These are phyloP conservation scores for Belgica antarctica DNA, from an alignment of 2,888 invertebrate species.

Conservation along the genomic window DNA sequence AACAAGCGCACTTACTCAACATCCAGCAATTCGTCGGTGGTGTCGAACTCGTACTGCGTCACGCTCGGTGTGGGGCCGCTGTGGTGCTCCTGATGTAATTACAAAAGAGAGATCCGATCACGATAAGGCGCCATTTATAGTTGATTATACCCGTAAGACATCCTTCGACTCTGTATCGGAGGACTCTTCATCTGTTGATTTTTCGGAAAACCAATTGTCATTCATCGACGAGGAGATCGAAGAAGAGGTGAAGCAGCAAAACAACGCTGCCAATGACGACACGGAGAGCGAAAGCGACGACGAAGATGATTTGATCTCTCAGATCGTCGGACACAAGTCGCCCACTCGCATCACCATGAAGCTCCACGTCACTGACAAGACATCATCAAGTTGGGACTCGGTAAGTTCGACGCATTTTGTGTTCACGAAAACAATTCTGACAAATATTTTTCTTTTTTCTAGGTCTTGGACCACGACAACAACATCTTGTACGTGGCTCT, in stretches of 20 bases:
- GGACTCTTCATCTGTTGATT: constrained; percentile 50
- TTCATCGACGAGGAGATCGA: constrained; percentile 42
- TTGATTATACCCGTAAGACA: constrained; percentile 55
- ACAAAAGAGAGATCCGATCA: constrained; percentile 66
- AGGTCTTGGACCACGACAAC: constrained; percentile 56
- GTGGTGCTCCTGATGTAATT: constrained; percentile 96
- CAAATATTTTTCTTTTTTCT: constrained; percentile 43
- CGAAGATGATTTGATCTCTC: constrained; percentile 55
- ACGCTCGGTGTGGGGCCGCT: constrained; percentile 98
- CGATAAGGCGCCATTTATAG: constrained; percentile 57
- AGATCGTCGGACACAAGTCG: constrained; percentile 68
- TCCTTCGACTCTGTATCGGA: constrained; percentile 53
- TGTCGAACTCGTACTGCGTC: constrained; percentile 72
- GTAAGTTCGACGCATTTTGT: constrained; percentile 55
- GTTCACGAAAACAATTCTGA: constrained; percentile 16
- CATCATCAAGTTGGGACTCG: constrained; percentile 81
- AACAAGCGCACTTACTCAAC: constrained; percentile 53
- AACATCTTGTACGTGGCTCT: constrained; percentile 84
- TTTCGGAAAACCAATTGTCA: constrained; percentile 53
- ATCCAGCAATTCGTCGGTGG: constrained; percentile 65
- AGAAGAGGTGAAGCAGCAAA: background rate
- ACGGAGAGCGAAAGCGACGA: constrained; percentile 46
- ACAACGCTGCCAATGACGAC: constrained; percentile 22
- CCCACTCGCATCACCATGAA: constrained; percentile 72
- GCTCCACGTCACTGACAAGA: constrained; percentile 74